Conservation (phyloP, 2,888 invertebrate genomes). For the Eupithecia subfuscata region DNA sequence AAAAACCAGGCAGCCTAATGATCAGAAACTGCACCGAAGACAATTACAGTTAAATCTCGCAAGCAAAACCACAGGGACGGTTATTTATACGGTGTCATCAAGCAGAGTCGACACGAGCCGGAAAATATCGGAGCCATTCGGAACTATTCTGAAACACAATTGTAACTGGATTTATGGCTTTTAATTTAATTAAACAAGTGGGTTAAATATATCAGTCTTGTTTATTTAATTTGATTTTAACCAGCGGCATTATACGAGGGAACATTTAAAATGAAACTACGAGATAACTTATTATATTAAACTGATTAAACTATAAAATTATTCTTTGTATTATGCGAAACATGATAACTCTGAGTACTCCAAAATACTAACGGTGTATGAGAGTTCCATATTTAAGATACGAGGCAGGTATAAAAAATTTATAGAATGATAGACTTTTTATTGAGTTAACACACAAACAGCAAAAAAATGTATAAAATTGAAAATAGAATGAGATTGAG, state of each 20-base stretch:
- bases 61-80: constrained; percentile 16
- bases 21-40: background rate
- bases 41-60: constrained; percentile 9
- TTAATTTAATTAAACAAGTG: constrained; percentile 22
- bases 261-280: background rate
- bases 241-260: background rate
- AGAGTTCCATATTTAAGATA: background rate
- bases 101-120: constrained; percentile 11
- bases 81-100: constrained; percentile 11
- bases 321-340: background rate
- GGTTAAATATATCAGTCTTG: background rate
- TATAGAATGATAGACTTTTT: too few species aligned
- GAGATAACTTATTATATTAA: background rate
- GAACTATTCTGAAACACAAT: constrained; percentile 17
- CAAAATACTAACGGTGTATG: background rate
- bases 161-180: constrained; percentile 17
- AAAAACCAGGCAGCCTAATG: background rate
- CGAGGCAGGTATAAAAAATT: background rate
- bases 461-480: too few species aligned
- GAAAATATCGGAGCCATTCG: constrained; percentile 20
- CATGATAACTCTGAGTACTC: background rate
- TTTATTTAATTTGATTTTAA: background rate
- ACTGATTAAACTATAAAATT: background rate
- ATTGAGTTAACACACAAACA: too few species aligned
- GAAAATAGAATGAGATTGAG: too few species aligned